Evolutionary conservation across 1,140 invertebrate genomes (phyloP).

Genomic region (Tribolium castaneum): DNA sequence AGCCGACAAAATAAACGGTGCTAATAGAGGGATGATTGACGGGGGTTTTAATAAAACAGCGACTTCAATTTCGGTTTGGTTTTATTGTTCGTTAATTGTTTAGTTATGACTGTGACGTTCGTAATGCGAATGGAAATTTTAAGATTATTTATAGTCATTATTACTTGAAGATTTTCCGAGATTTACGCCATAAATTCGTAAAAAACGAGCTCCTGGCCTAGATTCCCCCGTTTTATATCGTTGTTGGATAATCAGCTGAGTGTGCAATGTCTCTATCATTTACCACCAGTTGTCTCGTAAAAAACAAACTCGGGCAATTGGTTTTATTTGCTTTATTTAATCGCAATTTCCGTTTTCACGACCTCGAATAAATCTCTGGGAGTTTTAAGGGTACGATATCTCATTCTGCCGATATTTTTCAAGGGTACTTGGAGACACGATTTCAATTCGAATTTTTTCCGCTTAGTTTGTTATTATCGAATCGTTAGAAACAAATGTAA

Average conservation of each 20-base stretch:
- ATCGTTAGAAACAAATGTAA: neutral
- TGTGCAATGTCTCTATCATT: neutral
- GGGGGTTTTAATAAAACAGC: too few species aligned
- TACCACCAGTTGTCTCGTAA: neutral
- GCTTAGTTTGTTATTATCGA: neutral
- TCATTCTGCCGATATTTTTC: neutral
- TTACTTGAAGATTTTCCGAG: neutral
- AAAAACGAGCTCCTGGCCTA: neutral
- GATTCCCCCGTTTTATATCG: neutral
- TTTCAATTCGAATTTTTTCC: neutral
- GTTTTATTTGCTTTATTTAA: neutral
- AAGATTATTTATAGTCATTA: neutral
- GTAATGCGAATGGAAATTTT: neutral
- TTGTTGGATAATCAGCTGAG: neutral
- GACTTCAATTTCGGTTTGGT: neutral
- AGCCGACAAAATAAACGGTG: neutral
- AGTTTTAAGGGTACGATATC: neutral
- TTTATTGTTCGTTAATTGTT: neutral
- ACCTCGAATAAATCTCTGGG: neutral
- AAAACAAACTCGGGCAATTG: neutral
- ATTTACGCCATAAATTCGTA: neutral
- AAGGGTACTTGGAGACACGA: neutral
- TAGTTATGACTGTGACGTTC: neutral
- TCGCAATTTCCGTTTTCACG: neutral
- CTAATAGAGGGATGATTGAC: neutral